Percentiles rank a stretch among this genome's conserved stretches.
These are phyloP conservation scores for Euplagia quadripunctaria DNA, from an alignment of 2,888 invertebrate genomes.

Conservation along the genomic window DNA sequence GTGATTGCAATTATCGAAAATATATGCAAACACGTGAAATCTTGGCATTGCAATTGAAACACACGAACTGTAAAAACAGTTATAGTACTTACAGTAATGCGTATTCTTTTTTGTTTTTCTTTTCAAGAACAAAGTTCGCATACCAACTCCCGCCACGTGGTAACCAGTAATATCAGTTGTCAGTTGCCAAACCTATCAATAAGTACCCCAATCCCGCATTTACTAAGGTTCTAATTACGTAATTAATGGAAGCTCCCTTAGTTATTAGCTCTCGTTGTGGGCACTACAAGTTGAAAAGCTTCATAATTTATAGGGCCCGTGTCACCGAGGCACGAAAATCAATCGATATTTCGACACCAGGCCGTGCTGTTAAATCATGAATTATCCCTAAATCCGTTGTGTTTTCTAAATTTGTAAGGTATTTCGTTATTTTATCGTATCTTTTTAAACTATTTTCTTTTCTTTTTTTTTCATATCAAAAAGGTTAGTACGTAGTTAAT, in stretches of 20 bases:
- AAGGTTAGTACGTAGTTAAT: too few relatives aligned
- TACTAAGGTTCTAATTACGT: not conserved
- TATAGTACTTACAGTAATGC: too few relatives aligned
- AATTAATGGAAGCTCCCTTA: not conserved
- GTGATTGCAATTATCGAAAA: constrained; percentile 33
- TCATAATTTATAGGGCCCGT: not conserved
- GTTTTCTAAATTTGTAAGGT: not conserved
- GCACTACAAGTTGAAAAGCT: not conserved
- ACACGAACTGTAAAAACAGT: not conserved
- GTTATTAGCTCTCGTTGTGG: not conserved
- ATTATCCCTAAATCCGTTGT: not conserved
- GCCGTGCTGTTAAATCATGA: not conserved
- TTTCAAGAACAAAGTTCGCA: too few relatives aligned
- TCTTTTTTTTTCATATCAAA: too few relatives aligned
- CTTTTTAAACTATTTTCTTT: too few relatives aligned
- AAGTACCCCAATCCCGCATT: not conserved
- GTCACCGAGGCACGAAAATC: not conserved
- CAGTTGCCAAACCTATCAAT: not conserved
- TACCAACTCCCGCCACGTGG: too few relatives aligned
- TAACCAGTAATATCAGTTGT: too few relatives aligned
- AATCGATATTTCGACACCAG: not conserved
- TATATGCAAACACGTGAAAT: constrained; percentile 27
- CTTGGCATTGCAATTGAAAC: not conserved
- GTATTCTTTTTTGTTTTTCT: too few relatives aligned
- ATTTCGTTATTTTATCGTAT: not conserved